Percentiles rank a stretch among this genome's conserved stretches.
Conservation (phyloP, 2,888 invertebrate genomes). For the Drosophila rubida region DNA sequence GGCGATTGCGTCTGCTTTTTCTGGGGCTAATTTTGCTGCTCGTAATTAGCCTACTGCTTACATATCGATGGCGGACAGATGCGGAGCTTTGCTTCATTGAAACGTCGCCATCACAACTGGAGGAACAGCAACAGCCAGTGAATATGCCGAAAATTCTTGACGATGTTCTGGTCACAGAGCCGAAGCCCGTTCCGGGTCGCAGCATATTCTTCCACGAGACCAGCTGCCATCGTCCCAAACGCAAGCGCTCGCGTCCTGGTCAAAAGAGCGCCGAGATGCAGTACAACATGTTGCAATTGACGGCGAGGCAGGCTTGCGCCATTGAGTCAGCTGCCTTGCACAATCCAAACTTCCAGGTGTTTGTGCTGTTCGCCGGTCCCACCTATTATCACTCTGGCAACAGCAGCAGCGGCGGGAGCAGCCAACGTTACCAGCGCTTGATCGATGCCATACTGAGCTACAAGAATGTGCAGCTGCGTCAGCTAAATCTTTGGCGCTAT, state of each 20-base stretch:
- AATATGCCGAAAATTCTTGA: conserved; percentile 58
- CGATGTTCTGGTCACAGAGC: conserved; percentile 78
- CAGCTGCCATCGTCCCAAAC: conserved; percentile 70
- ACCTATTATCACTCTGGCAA: conserved; percentile 61
- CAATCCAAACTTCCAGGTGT: conserved; percentile 81
- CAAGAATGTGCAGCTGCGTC: conserved; percentile 81
- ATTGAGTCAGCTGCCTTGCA: conserved; percentile 83
- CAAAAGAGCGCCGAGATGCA: conserved; percentile 18
- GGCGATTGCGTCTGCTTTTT: conserved; percentile 74
- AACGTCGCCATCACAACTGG: neutral
- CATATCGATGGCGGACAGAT: conserved; percentile 55
- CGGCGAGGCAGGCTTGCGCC: conserved; percentile 82
- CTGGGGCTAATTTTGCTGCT: conserved; percentile 56
- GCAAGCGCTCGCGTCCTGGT: conserved; percentile 33
- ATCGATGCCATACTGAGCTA: conserved; percentile 79
- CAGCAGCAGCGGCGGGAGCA: conserved; percentile 7
- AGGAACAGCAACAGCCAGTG: neutral
- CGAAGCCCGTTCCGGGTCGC: conserved; percentile 77
- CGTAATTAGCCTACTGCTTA: conserved; percentile 51
- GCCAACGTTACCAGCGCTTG: conserved; percentile 50
- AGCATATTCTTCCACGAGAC: conserved; percentile 85
- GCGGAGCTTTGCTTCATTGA: conserved; percentile 75
- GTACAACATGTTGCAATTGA: conserved; percentile 66
- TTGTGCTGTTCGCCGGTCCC: conserved; percentile 82
- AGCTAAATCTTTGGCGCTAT: conserved; percentile 82